phyloP scores from a whole-genome alignment of 2,888 invertebrate genomes.

The Macroteleia sp. region DNA sequence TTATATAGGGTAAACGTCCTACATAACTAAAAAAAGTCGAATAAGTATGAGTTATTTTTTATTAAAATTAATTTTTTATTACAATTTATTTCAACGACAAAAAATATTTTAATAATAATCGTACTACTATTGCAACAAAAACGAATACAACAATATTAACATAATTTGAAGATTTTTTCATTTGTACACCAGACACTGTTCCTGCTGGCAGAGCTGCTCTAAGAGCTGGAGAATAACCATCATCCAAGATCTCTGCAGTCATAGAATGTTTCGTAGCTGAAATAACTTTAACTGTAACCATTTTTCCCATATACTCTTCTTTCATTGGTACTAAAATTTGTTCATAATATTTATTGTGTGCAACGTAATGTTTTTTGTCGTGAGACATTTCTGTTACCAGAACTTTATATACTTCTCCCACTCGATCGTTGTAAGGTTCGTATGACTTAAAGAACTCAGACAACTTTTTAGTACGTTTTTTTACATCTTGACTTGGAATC shows the following conservation, averaged over 20 bases:
- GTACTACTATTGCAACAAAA: conserved; percentile 14
- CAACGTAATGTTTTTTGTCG: conserved; percentile 95
- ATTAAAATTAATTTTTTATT: no score
- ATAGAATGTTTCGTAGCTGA: conserved; percentile 91
- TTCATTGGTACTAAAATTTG: conserved; percentile 94
- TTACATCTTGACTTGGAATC: conserved; percentile 94
- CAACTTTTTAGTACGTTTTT: conserved; percentile 93
- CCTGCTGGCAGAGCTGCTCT: conserved; percentile 86
- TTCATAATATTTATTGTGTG: conserved; percentile 97
- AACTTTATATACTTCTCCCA: conserved; percentile 89
- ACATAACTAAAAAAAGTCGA: no score
- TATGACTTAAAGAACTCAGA: conserved; percentile 96
- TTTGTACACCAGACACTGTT: conserved; percentile 85
- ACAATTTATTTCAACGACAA: no score
- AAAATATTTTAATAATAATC: conserved; percentile 22
- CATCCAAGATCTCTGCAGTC: conserved; percentile 88
- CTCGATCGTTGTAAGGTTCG: conserved; percentile 90
- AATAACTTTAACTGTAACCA: conserved; percentile 90
- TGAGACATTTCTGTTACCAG: conserved; percentile 97
- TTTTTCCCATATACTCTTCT: conserved; percentile 91
- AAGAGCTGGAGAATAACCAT: conserved; percentile 83
- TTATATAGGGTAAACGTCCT: no score
- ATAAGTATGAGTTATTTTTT: no score
- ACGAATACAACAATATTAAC: conserved; percentile 2
- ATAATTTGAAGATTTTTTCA: background rate